A percentile compares a stretch with the other conserved stretches of the same genome.
Evolutionary conservation across 2,888 invertebrate species (phyloP).

Genomic region (Ectemnius continuus): DNA sequence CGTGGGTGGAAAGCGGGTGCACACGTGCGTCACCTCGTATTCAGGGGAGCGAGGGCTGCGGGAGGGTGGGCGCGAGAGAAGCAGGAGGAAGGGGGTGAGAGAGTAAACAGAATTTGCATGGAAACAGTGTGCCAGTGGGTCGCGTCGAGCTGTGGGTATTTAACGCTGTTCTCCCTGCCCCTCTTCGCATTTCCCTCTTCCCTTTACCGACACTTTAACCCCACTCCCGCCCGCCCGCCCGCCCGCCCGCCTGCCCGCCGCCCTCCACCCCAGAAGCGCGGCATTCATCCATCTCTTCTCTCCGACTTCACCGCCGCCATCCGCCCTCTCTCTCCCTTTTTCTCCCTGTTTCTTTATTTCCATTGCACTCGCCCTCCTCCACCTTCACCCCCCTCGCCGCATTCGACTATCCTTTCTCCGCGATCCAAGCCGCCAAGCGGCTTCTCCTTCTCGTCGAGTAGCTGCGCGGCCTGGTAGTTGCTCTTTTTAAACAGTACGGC

Average conservation of each 20-base stretch:
- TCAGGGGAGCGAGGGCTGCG: constrained; percentile 53
- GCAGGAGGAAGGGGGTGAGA: constrained; percentile 53
- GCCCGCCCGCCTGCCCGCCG: constrained; percentile 30
- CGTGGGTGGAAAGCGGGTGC: constrained; percentile 55
- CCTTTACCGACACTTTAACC: constrained; percentile 43
- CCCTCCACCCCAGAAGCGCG: neutral
- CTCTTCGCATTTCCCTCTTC: constrained; percentile 31
- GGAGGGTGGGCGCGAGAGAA: constrained; percentile 36
- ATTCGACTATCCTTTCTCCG: constrained; percentile 12
- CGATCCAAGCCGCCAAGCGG: neutral
- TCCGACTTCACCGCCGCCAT: constrained; percentile 14
- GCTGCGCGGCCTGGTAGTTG: constrained; percentile 51
- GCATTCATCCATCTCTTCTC: neutral
- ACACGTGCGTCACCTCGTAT: constrained; percentile 62
- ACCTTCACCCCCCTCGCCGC: constrained; percentile 17
- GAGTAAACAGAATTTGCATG: constrained; percentile 78
- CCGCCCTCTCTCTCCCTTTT: constrained; percentile 8
- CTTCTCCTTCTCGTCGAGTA: neutral
- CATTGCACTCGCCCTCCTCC: constrained; percentile 15
- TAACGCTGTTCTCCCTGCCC: constrained; percentile 62
- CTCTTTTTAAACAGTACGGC: constrained; percentile 66
- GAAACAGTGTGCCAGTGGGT: constrained; percentile 77
- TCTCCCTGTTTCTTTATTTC: neutral
- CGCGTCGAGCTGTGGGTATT: constrained; percentile 68
- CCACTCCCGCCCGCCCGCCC: constrained; percentile 32